phyloP scores from a whole-genome alignment of 2,888 invertebrate species.

The Nymphalis urticae region DNA sequence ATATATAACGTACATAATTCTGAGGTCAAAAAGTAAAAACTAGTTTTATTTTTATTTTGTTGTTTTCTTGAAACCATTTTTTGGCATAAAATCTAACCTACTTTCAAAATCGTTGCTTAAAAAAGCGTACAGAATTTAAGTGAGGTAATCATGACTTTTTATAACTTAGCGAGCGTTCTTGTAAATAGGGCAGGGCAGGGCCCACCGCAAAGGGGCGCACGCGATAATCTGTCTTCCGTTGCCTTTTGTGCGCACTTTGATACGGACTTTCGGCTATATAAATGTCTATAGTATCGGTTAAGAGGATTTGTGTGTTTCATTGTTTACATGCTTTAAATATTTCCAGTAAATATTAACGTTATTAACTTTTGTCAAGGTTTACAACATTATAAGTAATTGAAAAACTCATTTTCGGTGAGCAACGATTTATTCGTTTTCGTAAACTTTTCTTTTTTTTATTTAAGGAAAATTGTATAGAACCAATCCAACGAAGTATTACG shows the following conservation, averaged over 20 bases:
- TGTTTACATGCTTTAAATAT: constrained; percentile 1
- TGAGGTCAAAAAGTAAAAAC: neutral
- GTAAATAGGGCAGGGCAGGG: constrained; percentile 29
- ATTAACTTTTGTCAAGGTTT: neutral
- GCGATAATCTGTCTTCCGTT: constrained; percentile 33
- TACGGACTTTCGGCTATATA: constrained; percentile 22
- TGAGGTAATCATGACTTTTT: constrained; percentile 15
- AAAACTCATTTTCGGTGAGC: no score
- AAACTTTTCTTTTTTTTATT: no score
- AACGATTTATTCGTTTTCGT: no score
- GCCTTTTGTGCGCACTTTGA: constrained; percentile 14
- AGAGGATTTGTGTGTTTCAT: constrained; percentile 9
- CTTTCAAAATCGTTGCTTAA: neutral
- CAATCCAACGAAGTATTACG: no score
- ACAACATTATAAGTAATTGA: no score
- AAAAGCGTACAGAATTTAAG: neutral
- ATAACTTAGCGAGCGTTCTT: constrained; percentile 25
- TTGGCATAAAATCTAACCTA: neutral
- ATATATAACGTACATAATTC: no score
- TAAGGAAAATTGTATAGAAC: no score
- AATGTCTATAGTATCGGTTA: constrained; percentile 1
- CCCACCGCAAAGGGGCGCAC: constrained; percentile 22
- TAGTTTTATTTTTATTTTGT: neutral
- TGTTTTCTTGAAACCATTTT: neutral
- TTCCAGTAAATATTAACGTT: neutral